phyloP scores from a whole-genome alignment of 2,113 vertebrate species.

The Nymphicus hollandicus region DNA sequence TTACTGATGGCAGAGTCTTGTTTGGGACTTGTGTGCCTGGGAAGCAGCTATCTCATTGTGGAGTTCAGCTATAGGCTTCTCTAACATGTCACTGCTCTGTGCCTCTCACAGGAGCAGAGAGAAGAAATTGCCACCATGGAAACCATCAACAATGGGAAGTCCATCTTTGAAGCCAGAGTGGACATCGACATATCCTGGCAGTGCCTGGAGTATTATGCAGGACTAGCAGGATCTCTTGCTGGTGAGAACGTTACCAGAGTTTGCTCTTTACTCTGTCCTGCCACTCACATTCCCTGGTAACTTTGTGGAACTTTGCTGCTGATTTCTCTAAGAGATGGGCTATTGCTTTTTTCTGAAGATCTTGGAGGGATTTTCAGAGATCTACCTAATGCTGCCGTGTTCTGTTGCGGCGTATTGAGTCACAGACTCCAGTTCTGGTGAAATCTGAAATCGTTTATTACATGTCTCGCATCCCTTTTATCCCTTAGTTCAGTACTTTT shows the following conservation, averaged over 20 bases:
- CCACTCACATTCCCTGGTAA: neutral
- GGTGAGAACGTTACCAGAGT: conserved; percentile 71
- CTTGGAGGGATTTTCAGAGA: neutral
- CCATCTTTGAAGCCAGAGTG: conserved; percentile 85
- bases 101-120: conserved; percentile 79
- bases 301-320: neutral
- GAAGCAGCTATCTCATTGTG: neutral
- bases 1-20: neutral
- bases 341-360: neutral
- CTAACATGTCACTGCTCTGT: neutral
- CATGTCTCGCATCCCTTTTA: no score
- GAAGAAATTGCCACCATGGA: conserved; percentile 88
- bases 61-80: neutral
- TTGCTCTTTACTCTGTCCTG: neutral
- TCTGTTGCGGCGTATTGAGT: neutral
- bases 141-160: conserved; percentile 94
- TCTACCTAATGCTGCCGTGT: rapidly evolving
- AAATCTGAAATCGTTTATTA: no score
- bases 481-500: no score
- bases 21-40: neutral
- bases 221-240: conserved; percentile 85
- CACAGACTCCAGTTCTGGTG: no score
- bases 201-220: conserved; percentile 90
- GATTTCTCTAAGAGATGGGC: neutral
- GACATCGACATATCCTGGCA: conserved; percentile 88